Conservation (phyloP, 2,888 invertebrate species). For the Synanthedon vespiformis region DNA sequence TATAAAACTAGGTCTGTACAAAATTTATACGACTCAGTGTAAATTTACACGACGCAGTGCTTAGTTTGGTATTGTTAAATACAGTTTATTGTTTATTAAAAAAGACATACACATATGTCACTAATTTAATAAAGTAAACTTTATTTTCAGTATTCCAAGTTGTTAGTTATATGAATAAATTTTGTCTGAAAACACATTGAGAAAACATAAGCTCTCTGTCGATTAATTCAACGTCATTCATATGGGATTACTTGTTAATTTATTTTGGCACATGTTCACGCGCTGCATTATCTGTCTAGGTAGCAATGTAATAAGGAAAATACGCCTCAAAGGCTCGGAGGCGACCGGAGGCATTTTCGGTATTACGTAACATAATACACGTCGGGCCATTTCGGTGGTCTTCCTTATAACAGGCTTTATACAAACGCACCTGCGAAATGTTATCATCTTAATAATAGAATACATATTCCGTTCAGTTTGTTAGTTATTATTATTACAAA, state of each 20-base stretch:
- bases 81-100: no score
- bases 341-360: neutral
- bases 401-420: conserved; percentile 1
- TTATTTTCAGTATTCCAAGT: neutral
- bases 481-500: no score
- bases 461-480: neutral
- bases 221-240: neutral
- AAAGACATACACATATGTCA: no score
- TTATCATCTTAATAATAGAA: neutral
- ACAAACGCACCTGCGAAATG: conserved; percentile 2
- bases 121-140: no score
- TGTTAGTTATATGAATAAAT: neutral
- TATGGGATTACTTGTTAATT: conserved; percentile 7
- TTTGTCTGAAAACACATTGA: conserved; percentile 1
- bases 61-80: no score
- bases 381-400: conserved; percentile 4
- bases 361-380: conserved; percentile 1
- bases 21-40: no score
- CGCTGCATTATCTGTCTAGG: neutral
- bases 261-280: conserved; percentile 4
- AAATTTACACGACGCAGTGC: no score
- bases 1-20: no score
- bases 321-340: conserved; percentile 1
- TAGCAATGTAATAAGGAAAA: conserved; percentile 3
- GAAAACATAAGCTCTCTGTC: no score